Percentiles rank a stretch among this genome's conserved stretches.
Conservation (phyloP, 2,113 vertebrate genomes). For the Protobothrops mucrosquamatus region DNA sequence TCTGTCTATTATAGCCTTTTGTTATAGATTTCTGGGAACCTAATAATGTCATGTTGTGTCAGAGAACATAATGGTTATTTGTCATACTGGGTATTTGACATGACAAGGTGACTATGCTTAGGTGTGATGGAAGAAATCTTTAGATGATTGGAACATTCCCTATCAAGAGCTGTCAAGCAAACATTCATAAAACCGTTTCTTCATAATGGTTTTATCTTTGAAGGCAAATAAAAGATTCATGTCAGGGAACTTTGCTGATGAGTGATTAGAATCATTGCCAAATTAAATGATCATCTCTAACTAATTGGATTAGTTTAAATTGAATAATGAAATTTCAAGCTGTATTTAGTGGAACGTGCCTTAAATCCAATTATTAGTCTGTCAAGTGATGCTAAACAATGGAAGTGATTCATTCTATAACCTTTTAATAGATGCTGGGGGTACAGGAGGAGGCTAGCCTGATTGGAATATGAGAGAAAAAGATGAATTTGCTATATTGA, state of each 20-base stretch:
- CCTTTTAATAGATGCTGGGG: slow-evolving; percentile 54
- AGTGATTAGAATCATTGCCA: slow-evolving; percentile 72
- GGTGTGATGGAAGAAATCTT: background rate
- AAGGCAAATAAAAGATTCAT: slow-evolving; percentile 54
- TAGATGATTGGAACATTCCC: background rate
- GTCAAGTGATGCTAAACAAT: slow-evolving; percentile 69
- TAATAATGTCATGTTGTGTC: background rate
- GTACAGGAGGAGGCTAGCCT: slow-evolving; percentile 51
- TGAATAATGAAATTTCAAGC: slow-evolving; percentile 73
- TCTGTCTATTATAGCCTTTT: background rate
- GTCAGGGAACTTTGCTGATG: slow-evolving; percentile 62
- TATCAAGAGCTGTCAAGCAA: slow-evolving; percentile 5
- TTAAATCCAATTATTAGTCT: slow-evolving; percentile 71
- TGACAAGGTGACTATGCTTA: slow-evolving; percentile 21
- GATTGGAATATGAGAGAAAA: slow-evolving; percentile 52
- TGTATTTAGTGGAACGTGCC: slow-evolving; percentile 73
- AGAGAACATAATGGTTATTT: background rate
- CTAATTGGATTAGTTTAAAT: slow-evolving; percentile 73
- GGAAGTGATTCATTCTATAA: slow-evolving; percentile 51
- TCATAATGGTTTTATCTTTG: slow-evolving; percentile 1
- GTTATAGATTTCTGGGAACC: background rate
- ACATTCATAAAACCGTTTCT: background rate
- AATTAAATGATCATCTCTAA: slow-evolving; percentile 72
- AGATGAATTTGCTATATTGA: slow-evolving; percentile 23
- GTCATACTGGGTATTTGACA: background rate